phyloP scores from a whole-genome alignment of 1,140 invertebrate species.

The Drosophila burlai region DNA sequence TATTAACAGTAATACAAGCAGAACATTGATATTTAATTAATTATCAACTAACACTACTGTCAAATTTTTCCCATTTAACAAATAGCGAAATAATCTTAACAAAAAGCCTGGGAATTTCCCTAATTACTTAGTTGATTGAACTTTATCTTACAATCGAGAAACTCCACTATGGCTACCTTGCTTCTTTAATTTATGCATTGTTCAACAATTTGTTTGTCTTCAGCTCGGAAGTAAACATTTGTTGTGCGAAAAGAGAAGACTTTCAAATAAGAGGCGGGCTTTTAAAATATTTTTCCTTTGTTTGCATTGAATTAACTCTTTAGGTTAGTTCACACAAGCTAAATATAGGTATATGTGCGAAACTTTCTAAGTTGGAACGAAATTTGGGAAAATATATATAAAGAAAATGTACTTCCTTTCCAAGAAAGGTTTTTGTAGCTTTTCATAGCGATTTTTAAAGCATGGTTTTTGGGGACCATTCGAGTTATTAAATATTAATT shows the following conservation, averaged over 20 bases:
- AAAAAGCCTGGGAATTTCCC: constrained; percentile 8
- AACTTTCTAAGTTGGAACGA: not conserved
- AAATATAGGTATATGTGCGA: constrained; percentile 5
- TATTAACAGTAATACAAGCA: not conserved
- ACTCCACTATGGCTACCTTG: constrained; percentile 3
- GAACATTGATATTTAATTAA: not conserved
- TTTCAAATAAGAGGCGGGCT: constrained; percentile 13
- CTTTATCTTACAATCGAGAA: constrained; percentile 13
- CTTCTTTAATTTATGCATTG: constrained; percentile 18
- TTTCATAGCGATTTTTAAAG: not conserved
- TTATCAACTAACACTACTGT: not conserved
- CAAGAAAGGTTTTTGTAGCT: not conserved
- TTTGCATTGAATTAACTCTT: constrained; percentile 13
- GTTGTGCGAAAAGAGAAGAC: constrained; percentile 9
- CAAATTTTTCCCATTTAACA: not conserved
- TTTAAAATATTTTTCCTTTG: constrained; percentile 15
- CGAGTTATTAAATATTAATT: not conserved
- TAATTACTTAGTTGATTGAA: constrained; percentile 15
- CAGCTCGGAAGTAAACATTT: constrained; percentile 14
- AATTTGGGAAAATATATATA: constrained; percentile 1
- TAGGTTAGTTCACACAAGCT: constrained; percentile 6
- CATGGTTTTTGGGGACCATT: not conserved
- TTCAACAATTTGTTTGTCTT: constrained; percentile 17
- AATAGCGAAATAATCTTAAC: not conserved
- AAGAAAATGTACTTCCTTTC: not conserved